These are phyloP conservation scores for Agrochola lychnidis DNA, from an alignment of 2,888 invertebrate genomes.

Conservation along the genomic window DNA sequence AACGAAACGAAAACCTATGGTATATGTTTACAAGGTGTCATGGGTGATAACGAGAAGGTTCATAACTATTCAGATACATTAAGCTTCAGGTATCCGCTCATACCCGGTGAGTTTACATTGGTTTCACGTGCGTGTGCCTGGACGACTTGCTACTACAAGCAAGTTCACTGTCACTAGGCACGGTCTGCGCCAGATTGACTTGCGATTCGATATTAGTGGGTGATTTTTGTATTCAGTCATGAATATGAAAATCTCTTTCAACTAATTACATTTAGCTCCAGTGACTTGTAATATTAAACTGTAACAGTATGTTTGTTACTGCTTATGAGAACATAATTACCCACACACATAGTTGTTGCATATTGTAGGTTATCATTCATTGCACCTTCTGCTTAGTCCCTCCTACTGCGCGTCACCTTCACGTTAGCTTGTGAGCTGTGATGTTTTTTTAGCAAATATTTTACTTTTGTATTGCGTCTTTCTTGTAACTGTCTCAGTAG, in stretches of 20 bases:
- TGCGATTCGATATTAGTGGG: constrained; percentile 85
- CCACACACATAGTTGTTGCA: constrained; percentile 68
- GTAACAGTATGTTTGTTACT: constrained; percentile 65
- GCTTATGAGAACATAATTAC: constrained; percentile 44
- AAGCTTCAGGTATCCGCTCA: constrained; percentile 65
- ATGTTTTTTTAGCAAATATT: constrained; percentile 84
- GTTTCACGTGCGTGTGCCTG: constrained; percentile 81
- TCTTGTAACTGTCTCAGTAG: constrained; percentile 79
- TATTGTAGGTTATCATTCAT: constrained; percentile 82
- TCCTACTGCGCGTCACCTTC: constrained; percentile 78
- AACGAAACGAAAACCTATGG: constrained; percentile 80
- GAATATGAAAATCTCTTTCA: constrained; percentile 89
- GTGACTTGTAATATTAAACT: constrained; percentile 68
- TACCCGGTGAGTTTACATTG: constrained; percentile 66
- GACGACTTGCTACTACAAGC: constrained; percentile 89
- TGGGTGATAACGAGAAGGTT: constrained; percentile 81
- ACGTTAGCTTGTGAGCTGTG: constrained; percentile 88
- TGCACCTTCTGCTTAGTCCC: constrained; percentile 81
- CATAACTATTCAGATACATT: constrained; percentile 57
- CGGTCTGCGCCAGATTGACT: constrained; percentile 81
- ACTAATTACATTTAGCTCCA: constrained; percentile 83
- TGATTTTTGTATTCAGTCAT: constrained; percentile 85
- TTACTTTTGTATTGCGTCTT: constrained; percentile 78
- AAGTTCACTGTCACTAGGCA: constrained; percentile 87
- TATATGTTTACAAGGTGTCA: constrained; percentile 79